Evolutionary conservation across 2,888 invertebrate genomes (phyloP), one percentile per base, ranked within the genome.

Genomic region (Saturnia japonica): DNA sequence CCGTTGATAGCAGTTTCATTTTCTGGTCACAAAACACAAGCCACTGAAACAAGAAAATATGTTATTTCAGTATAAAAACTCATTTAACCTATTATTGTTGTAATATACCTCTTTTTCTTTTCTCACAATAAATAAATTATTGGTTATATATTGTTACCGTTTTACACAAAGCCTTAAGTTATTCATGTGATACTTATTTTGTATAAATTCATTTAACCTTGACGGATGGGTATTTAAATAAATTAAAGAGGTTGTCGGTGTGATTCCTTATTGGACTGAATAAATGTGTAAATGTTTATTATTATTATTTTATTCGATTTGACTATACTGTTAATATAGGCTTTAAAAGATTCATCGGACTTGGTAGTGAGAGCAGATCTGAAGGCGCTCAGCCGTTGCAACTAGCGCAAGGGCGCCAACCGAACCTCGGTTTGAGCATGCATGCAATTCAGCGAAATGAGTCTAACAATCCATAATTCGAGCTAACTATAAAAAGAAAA

Each of bases 11-110:
- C 51, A 89, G 73, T 75, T 87, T 87, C 71, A 85, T 74, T 54
- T 86, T 83, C 51, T 86, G 80, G 57, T 90, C 90, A 74, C 93
- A 93, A 75, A 88, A 90, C 57, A 91, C 82, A 22, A 88, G 76
- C 91, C 92, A 92, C 93, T 93, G 85, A 70, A 78, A 70, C 28
- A 57, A 68, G 6, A 51, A 51, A 28, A 4, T 25, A 43, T n/a
- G 7, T 25, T n/a, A 11, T 47, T 12, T 67, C 0, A 25, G 45
- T 47, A 42, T 67, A 47, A 47, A n/a, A 47, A 47, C 47, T 19
- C 19, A 47, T 47, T 16, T 1, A 47, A 11, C 19, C 19, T 47
- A 19, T 47, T 47, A 47, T 47, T 47, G 19, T 47, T 47, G 19
- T 19, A 47, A 0, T 67, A 22, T 22, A 14, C 11, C n/a, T 22